Base-by-base conservation (phyloP, 2,888 invertebrate genomes). In the Graphium colonna region DNA sequence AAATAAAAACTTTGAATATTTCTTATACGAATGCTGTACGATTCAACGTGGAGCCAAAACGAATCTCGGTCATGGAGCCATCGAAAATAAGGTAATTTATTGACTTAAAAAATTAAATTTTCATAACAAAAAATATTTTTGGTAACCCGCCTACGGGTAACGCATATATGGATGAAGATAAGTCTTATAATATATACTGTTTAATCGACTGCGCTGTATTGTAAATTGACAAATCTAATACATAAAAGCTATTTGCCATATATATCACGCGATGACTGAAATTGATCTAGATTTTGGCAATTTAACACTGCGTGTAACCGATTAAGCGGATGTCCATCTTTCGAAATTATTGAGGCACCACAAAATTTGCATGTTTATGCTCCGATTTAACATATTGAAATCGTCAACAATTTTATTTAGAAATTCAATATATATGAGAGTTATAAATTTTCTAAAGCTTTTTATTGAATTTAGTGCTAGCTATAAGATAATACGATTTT, bases 311-410 rank as follows among this genome's bases (percentile, higher is more conserved):
- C 49, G 49, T 41, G 51, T 50, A 54, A 56, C 10, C 3, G 31
- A 31, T 31, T 9, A 38, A 56, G 44, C 33, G 18, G 52, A 48
- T 45, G 31, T 21, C 21, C 21, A 56, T 50, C 44, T 56, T 50
- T 42, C 53, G 56, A 60, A 61, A 57, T 56, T 52, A 60, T 61
- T 61, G 58, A 59, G 60, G 58, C 57, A 57, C 63, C 55, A 49
- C 48, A 55, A 44, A 51, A 65, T 67, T 66, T 61, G 58, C 61
- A 67, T 66, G 59, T 67, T 64, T 60, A 64, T 67, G 54, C 59
- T 56, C 63, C 52, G 62, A 62, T 63, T 60, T 57, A 43, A 58
- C 57, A 53, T 57, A 63, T 64, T 63, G 62, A 45, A 59, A 59
- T 61, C 59, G 60, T 45, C 53, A 59, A 59, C 53, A 52, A 58